Conservation (phyloP, 2,113 vertebrate species). For the Regulus satrapa region DNA sequence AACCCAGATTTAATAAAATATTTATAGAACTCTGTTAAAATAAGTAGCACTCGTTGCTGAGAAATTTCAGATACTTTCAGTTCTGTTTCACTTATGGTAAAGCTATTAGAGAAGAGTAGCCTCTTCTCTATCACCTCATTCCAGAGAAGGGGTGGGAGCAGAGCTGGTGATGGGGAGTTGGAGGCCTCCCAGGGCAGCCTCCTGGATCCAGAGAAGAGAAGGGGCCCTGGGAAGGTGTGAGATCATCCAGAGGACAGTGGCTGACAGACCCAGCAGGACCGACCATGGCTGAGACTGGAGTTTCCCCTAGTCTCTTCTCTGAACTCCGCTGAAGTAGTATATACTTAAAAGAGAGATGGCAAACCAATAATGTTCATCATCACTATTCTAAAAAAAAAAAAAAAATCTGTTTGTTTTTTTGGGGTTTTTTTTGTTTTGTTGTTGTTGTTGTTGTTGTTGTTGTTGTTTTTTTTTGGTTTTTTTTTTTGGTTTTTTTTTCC, state of each 20-base stretch:
- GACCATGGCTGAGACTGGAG: accelerated
- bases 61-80: background rate
- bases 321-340: background rate
- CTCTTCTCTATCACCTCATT: background rate
- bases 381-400: background rate
- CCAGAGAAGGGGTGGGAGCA: background rate
- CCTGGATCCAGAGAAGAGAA: background rate
- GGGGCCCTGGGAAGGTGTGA: background rate
- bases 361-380: background rate
- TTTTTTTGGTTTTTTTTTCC: background rate
- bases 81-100: background rate
- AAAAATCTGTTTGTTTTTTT: accelerated
- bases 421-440: background rate
- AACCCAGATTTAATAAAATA: background rate
- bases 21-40: background rate
- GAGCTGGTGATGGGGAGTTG: background rate
- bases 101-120: background rate
- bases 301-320: background rate
- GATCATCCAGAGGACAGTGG: background rate
- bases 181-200: background rate
- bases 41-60: background rate
- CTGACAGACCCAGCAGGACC: background rate
- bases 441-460: too few relatives aligned
- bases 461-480: background rate
- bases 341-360: background rate